These are phyloP conservation scores for Bombus huntii DNA, from an alignment of 1,140 invertebrate species.

Conservation along the genomic window DNA sequence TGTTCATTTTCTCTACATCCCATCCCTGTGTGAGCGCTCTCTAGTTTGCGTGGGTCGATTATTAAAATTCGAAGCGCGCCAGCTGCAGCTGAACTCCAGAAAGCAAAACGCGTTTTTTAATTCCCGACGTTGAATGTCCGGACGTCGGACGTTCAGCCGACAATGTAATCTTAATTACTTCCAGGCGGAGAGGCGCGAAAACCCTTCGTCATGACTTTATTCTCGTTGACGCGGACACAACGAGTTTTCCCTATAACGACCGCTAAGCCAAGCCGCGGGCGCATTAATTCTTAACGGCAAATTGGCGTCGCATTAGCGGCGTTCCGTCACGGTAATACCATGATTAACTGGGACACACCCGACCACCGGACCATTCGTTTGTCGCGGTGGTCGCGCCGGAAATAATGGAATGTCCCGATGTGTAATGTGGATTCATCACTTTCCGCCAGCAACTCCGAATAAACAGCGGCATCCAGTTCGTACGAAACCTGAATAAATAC, in stretches of 20 bases:
- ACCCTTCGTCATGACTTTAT: constrained; percentile 45
- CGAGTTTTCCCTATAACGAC: constrained; percentile 44
- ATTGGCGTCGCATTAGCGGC: constrained; percentile 70
- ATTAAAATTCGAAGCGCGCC: constrained; percentile 9
- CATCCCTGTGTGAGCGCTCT: not conserved
- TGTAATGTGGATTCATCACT: constrained; percentile 54
- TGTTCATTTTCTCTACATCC: not conserved
- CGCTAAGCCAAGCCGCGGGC: constrained; percentile 46
- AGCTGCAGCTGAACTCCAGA: not conserved
- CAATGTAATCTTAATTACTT: constrained; percentile 50
- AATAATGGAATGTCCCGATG: constrained; percentile 54
- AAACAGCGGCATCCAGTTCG: not conserved
- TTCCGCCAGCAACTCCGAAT: not conserved
- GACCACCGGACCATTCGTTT: constrained; percentile 50
- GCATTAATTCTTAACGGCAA: constrained; percentile 72
- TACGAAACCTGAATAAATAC: not conserved
- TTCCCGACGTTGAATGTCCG: not conserved
- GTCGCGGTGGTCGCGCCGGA: constrained; percentile 43
- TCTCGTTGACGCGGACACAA: constrained; percentile 54
- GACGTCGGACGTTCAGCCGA: not conserved
- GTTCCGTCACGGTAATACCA: constrained; percentile 66
- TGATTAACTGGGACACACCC: constrained; percentile 64
- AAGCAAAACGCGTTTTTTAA: constrained; percentile 8
- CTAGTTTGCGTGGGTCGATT: not conserved
- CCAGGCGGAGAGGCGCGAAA: constrained; percentile 15